Percentiles rank a stretch among this genome's conserved stretches.
phyloP scores from a whole-genome alignment of 1,140 invertebrate species.

The Pollicipes pollicipes region DNA sequence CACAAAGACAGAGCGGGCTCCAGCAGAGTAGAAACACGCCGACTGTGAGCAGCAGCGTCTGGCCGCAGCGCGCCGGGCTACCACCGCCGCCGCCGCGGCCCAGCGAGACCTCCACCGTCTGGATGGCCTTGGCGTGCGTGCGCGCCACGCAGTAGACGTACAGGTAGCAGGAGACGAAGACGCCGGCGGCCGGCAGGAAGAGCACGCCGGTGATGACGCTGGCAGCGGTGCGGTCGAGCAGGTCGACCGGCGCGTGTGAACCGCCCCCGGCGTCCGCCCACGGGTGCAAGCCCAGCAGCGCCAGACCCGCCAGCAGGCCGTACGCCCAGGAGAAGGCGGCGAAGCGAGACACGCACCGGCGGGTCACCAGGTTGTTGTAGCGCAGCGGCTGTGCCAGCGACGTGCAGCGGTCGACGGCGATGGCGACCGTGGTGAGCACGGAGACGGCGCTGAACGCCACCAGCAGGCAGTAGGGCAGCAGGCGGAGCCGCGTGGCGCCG shows the following conservation, averaged over 20 bases:
- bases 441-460: neutral
- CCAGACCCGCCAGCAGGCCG: neutral
- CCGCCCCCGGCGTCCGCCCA: constrained; percentile 26
- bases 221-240: constrained; percentile 31
- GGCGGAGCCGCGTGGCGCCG: neutral
- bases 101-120: constrained; percentile 41
- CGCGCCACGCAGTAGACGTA: constrained; percentile 46
- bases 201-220: constrained; percentile 32
- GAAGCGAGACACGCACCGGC: neutral
- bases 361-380: neutral
- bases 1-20: neutral
- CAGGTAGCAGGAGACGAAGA: constrained; percentile 41
- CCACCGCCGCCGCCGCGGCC: neutral
- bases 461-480: neutral
- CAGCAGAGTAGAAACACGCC: neutral
- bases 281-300: neutral
- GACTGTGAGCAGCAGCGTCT: neutral
- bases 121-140: constrained; percentile 43
- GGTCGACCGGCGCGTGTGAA: no score
- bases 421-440: neutral
- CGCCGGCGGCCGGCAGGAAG: constrained; percentile 31
- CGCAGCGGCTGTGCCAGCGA: neutral
- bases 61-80: neutral
- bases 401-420: neutral
- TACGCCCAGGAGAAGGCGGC: neutral